Evolutionary conservation across 23 tunicate genomes (phyloP).

Genomic region (Ascidia mentula): DNA sequence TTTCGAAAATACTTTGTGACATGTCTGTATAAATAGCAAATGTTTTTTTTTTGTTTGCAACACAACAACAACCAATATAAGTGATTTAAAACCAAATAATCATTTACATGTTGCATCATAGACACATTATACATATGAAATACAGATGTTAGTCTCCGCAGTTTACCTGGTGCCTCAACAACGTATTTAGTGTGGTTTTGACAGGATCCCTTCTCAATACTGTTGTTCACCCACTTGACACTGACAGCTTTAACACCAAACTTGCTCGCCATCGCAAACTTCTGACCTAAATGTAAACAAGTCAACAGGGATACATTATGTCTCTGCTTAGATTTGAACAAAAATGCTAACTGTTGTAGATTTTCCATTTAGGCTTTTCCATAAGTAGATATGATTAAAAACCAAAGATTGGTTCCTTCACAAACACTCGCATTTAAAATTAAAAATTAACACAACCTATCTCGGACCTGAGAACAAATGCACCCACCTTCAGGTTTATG

Average conservation of each 20-base stretch:
- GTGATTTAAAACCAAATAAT: too few species aligned
- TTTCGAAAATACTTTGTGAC: too few species aligned
- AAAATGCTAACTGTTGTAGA: background rate
- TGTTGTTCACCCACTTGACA: constrained; percentile 70
- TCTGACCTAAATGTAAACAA: constrained; percentile 48
- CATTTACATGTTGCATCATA: too few species aligned
- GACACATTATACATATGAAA: too few species aligned
- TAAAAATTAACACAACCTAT: background rate
- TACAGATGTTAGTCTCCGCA: too few species aligned
- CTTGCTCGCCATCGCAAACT: constrained; percentile 64
- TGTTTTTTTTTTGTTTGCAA: too few species aligned
- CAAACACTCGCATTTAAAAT: background rate
- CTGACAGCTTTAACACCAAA: constrained; percentile 90
- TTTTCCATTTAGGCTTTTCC: background rate
- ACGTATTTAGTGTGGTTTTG: constrained; percentile 69
- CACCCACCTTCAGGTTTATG: constrained; percentile 77
- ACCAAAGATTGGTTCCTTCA: too few species aligned
- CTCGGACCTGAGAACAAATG: too few species aligned
- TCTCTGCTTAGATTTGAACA: background rate
- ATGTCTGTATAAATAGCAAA: too few species aligned
- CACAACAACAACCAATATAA: too few species aligned
- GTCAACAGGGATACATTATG: too few species aligned
- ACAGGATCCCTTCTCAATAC: constrained; percentile 72
- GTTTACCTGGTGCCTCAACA: constrained; percentile 20
- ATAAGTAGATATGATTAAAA: too few species aligned